Percentiles rank a stretch among this genome's conserved stretches.
Conservation (phyloP, 2,113 vertebrate species). For the Gopherus flavomarginatus region DNA sequence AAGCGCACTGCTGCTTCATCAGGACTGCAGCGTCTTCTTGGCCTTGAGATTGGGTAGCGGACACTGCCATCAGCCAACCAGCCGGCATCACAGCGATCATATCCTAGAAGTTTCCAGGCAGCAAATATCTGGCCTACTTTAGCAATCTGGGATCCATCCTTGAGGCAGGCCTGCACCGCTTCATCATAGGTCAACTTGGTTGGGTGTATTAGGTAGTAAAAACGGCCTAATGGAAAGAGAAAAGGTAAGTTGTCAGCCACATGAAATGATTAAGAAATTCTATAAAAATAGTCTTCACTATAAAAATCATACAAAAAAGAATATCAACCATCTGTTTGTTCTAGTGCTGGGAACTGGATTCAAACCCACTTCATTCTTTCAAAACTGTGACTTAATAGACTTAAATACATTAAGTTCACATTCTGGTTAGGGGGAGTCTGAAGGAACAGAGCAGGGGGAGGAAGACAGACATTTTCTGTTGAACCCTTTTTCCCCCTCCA, state of each 20-base stretch:
- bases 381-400: background rate
- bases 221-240: conserved; percentile 77
- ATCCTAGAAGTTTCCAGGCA: conserved; percentile 93
- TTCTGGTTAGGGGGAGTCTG: background rate
- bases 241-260: background rate
- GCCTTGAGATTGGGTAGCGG: conserved; percentile 94
- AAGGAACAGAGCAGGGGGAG: rapidly evolving
- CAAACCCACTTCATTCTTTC: background rate
- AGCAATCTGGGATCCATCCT: conserved; percentile 89
- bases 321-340: background rate
- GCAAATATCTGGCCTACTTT: conserved; percentile 95
- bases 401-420: background rate
- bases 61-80: conserved; percentile 97
- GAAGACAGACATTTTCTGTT: background rate
- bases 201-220: conserved; percentile 93
- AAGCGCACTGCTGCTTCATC: conserved; percentile 91
- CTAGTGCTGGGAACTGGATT: background rate
- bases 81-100: conserved; percentile 94
- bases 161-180: conserved; percentile 88
- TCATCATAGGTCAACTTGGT: conserved; percentile 88
- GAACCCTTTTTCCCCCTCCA: background rate
- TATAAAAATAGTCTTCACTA: rapidly evolving
- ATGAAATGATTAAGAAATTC: background rate
- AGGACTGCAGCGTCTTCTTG: conserved; percentile 95
- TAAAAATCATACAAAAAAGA: background rate